Base-by-base conservation (phyloP, 2,888 invertebrate species). In the Cephalotes varians region DNA sequence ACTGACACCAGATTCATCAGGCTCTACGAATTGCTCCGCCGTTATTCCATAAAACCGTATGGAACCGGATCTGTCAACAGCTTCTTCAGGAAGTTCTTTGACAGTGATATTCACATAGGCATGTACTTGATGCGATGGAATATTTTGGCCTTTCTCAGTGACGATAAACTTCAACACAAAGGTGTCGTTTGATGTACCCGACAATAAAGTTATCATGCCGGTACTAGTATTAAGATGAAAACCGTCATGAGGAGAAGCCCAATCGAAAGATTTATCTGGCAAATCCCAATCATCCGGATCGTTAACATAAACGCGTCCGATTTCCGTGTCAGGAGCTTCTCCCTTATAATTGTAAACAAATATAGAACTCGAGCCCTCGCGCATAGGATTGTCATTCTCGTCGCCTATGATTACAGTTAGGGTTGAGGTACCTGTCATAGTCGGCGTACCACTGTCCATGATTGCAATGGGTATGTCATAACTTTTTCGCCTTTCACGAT, bases 251-350 rank as follows among this genome's bases (percentile, higher is more conserved):
- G 94, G 94, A 0, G 95, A 95, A 0, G 96, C 95, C 97, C 98
- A 98, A 85, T 95, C 95, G 93, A 99, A 99, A 18, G 96, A 95
- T 95, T 99, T 99, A 94, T 99, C 99, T 0, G 96, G 96, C 69
- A 98, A 95, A 94, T 99, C 99, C 99, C 99, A 99, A 93, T 99
- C 99, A 93, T 99, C 99, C 0, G 97, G 96, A 95, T 99, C 99
- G 60, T 98, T 96, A 0, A 99, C 99, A 95, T 97, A 99, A 0
- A 98, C 98, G 0, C 98, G 96, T 0, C 99, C 99, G 82, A 99
- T 98, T 88, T 97, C 96, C 0, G 97, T 97, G 86, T 97, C 96
- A 0, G 97, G 97, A 0, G 97, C 96, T 90, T 97, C 96, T 84
- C 98, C 98, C 96, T 97, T 97, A 94, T 98, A 99, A 93, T 98